A percentile compares a stretch with the other conserved stretches of the same genome.
These are phyloP conservation scores for Isurus oxyrinchus DNA, from an alignment of 2,113 vertebrate species.

Conservation along the genomic window DNA sequence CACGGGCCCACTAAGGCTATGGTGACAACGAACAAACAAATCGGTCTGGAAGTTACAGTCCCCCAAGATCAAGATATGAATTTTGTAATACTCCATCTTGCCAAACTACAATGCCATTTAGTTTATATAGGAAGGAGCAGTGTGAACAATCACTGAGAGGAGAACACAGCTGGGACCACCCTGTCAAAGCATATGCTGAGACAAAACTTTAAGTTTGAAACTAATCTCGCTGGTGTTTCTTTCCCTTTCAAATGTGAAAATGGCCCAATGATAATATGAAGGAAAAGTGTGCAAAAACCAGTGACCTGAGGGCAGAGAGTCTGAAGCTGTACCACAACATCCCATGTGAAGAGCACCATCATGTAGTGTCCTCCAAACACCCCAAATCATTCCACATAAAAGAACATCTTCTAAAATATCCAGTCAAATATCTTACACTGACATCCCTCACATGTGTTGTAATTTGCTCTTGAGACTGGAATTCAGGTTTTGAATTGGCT, in stretches of 20 bases:
- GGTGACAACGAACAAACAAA: neutral
- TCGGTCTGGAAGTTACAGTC: neutral
- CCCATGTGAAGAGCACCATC: neutral
- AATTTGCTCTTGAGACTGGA: neutral
- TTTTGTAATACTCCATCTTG: neutral
- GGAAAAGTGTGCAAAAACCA: neutral
- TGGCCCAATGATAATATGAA: neutral
- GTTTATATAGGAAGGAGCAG: neutral
- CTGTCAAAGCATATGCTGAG: neutral
- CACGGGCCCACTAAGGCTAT: too few relatives aligned
- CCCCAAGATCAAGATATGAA: neutral
- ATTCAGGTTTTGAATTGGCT: neutral
- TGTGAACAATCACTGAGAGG: neutral
- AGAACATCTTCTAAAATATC: neutral
- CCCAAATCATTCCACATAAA: conserved; percentile 2
- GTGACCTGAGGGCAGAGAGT: neutral
- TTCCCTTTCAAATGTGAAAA: neutral
- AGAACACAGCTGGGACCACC: neutral
- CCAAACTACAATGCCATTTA: neutral
- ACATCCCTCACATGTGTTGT: neutral
- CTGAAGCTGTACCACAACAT: neutral
- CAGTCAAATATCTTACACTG: neutral
- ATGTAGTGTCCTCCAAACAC: neutral
- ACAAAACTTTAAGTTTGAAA: neutral
- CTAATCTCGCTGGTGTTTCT: neutral